A percentile compares a stretch with the other conserved stretches of the same genome.
Conservation (phyloP, 2,113 vertebrate genomes). For the Silurus asotus region DNA sequence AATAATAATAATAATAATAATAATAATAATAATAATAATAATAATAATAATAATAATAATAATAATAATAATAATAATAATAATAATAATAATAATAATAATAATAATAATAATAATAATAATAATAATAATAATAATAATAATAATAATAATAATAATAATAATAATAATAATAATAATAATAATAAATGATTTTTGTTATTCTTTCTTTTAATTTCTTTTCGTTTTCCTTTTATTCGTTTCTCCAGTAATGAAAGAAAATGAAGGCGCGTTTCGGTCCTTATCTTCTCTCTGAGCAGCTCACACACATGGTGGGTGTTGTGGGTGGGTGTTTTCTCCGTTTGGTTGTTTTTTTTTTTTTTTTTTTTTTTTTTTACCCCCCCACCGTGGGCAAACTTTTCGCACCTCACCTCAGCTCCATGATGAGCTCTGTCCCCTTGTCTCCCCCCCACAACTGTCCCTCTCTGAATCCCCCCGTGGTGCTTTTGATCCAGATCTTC, state of each 20-base stretch:
- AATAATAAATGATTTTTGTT: too few species aligned
- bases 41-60: too few species aligned
- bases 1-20: too few species aligned
- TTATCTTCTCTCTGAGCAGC: conserved; percentile 39
- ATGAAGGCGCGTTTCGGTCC: conserved; percentile 10
- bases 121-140: too few species aligned
- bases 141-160: too few species aligned
- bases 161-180: too few species aligned
- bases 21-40: too few species aligned
- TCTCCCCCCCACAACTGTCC: conserved; percentile 36
- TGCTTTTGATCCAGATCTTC: conserved; percentile 63
- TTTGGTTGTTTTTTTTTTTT: conserved; percentile 64
- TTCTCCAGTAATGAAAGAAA: conserved; percentile 14
- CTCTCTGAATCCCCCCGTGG: conserved; percentile 38
- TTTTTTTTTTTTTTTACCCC: conserved; percentile 55
- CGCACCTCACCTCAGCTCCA: conserved; percentile 46
- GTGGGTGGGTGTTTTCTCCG: conserved; percentile 23
- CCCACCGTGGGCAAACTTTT: conserved; percentile 56
- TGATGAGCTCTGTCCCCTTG: conserved; percentile 62
- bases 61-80: too few species aligned
- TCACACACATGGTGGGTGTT: conserved; percentile 54
- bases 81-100: too few species aligned
- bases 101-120: too few species aligned
- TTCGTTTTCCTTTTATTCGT: too few species aligned
- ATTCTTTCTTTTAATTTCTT: too few species aligned